phyloP scores from a whole-genome alignment of 2,888 invertebrate genomes.

The Drosophila sordidapex region DNA sequence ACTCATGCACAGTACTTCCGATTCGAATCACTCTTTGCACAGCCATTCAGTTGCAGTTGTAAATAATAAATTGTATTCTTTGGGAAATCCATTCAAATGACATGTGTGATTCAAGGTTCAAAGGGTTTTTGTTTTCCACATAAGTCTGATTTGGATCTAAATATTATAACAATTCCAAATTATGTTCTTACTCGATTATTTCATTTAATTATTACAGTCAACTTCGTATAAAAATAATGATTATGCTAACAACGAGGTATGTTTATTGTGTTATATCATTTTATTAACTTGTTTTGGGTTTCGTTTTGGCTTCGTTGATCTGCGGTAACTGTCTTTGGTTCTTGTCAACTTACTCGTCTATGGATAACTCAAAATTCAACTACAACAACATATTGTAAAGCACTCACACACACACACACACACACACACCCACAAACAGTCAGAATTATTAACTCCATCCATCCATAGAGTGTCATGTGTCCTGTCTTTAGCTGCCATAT shows the following conservation, averaged over 20 bases:
- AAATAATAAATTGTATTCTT: neutral
- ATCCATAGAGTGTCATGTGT: conserved; percentile 5
- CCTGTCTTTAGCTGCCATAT: conserved; percentile 25
- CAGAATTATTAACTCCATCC: neutral
- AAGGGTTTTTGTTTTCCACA: neutral
- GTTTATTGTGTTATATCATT: conserved; percentile 68
- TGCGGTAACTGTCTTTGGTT: neutral
- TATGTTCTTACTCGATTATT: conserved; percentile 62
- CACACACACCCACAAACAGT: neutral
- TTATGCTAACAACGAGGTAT: conserved; percentile 78
- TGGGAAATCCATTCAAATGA: neutral
- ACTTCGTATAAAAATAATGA: conserved; percentile 77
- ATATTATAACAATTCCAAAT: conserved; percentile 38
- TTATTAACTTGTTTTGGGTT: conserved; percentile 14
- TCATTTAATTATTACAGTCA: conserved; percentile 76
- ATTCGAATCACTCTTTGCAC: neutral
- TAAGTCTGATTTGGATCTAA: conserved; percentile 17
- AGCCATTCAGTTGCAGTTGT: neutral
- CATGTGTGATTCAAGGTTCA: neutral
- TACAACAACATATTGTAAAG: neutral
- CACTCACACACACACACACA: conserved; percentile 15
- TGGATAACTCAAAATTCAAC: neutral
- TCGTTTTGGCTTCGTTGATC: conserved; percentile 20
- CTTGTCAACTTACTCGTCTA: conserved; percentile 2
- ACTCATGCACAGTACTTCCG: neutral